phyloP scores from a whole-genome alignment of 2,113 vertebrate genomes.

The Rynchops niger region DNA sequence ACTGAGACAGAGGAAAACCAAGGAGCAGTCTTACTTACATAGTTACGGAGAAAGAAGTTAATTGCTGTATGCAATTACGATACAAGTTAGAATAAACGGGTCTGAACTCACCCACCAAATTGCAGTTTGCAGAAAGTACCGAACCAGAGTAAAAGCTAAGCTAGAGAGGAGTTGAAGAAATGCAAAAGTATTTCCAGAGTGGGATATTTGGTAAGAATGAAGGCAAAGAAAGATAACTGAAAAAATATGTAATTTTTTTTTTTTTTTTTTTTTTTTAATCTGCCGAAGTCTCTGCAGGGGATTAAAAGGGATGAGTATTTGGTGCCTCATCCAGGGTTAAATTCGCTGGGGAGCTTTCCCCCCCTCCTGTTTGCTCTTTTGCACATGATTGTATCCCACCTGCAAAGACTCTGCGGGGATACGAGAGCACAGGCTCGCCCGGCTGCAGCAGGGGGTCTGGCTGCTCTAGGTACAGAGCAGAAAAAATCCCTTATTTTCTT shows the following conservation, averaged over 20 bases:
- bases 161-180: not conserved
- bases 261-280: not conserved
- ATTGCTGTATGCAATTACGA: not conserved
- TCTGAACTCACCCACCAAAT: not conserved
- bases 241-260: not conserved
- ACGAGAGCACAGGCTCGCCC: rapidly evolving
- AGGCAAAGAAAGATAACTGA: not conserved
- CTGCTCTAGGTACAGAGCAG: not conserved
- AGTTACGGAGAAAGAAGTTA: not conserved
- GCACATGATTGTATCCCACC: not conserved
- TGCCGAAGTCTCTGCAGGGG: not conserved
- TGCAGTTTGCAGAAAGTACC: not conserved
- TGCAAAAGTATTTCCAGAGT: not conserved
- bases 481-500: not conserved
- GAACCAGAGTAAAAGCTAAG: not conserved
- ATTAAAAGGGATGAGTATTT: not conserved
- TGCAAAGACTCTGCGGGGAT: not conserved
- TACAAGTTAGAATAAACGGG: not conserved
- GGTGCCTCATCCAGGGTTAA: not conserved
- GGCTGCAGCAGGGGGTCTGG: not conserved
- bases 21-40: not conserved
- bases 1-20: not conserved
- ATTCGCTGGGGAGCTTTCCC: not conserved
- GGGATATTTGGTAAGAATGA: not conserved
- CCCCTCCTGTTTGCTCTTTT: not conserved